Evolutionary conservation across 2,113 vertebrate genomes (phyloP).

Genomic region (Rhipidura dahli): DNA sequence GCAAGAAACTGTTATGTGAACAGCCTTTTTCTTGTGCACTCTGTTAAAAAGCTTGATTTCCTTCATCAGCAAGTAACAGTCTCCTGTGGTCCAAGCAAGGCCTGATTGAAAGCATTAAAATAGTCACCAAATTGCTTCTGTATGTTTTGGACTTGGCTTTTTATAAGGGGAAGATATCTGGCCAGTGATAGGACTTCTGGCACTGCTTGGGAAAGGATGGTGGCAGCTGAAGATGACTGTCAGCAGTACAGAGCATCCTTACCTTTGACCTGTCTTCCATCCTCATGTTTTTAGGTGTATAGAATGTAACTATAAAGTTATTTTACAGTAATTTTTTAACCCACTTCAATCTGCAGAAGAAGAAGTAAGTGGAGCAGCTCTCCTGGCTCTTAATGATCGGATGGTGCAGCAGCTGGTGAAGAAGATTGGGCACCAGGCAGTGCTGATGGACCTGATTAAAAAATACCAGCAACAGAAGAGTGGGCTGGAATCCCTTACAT

Average conservation of each 20-base stretch:
- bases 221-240: not conserved
- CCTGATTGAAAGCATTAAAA: not conserved
- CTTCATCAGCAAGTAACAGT: not conserved
- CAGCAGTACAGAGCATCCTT: not conserved
- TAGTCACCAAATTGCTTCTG: not conserved
- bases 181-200: not conserved
- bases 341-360: slow-evolving; percentile 62
- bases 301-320: not conserved
- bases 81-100: not conserved
- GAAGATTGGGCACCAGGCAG: slow-evolving; percentile 77
- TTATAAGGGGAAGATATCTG: not conserved
- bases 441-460: slow-evolving; percentile 73
- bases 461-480: slow-evolving; percentile 61
- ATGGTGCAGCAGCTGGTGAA: slow-evolving; percentile 77
- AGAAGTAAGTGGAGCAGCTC: slow-evolving; percentile 71
- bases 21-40: not conserved
- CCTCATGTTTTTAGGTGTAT: not conserved
- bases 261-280: not conserved
- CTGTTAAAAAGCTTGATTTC: not conserved
- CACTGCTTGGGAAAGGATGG: not conserved
- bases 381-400: slow-evolving; percentile 73
- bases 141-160: not conserved
- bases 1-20: not conserved
- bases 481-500: not conserved
- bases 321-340: not conserved